These are phyloP conservation scores for Acrobasis consociella DNA, from an alignment of 2,888 invertebrate species.

Conservation along the genomic window DNA sequence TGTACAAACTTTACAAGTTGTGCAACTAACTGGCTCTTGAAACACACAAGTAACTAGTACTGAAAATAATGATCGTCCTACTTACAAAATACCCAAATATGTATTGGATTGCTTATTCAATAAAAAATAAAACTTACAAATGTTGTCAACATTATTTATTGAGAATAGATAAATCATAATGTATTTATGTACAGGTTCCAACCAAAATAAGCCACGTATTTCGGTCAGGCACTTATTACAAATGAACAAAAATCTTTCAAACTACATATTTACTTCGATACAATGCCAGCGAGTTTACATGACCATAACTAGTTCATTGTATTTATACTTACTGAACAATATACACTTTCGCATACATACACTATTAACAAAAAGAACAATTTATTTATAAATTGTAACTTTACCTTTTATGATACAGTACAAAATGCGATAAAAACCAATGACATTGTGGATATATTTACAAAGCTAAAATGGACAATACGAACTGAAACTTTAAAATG, in stretches of 20 bases:
- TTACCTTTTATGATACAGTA: background rate
- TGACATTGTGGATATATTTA: too few relatives aligned
- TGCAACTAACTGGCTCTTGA: conserved; percentile 1
- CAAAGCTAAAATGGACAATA: too few relatives aligned
- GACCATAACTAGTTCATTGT: too few relatives aligned
- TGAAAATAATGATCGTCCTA: too few relatives aligned
- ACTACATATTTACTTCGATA: background rate
- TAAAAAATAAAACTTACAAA: background rate
- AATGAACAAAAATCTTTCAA: background rate
- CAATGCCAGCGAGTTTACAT: background rate
- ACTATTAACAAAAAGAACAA: too few relatives aligned
- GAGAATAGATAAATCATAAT: background rate
- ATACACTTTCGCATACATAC: too few relatives aligned
- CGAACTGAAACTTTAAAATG: too few relatives aligned
- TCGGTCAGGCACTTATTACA: conserved; percentile 1
- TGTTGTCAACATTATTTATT: conserved; percentile 7
- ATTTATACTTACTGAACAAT: too few relatives aligned
- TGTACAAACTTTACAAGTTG: background rate
- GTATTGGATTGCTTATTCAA: background rate
- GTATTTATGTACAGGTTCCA: background rate
- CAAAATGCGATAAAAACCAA: too few relatives aligned
- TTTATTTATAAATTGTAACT: background rate
- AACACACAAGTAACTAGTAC: background rate
- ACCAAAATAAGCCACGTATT: background rate
- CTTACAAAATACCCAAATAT: too few relatives aligned